Base-by-base conservation (phyloP, 2,797 vertebrate species). In the Onychomys arenicola region DNA sequence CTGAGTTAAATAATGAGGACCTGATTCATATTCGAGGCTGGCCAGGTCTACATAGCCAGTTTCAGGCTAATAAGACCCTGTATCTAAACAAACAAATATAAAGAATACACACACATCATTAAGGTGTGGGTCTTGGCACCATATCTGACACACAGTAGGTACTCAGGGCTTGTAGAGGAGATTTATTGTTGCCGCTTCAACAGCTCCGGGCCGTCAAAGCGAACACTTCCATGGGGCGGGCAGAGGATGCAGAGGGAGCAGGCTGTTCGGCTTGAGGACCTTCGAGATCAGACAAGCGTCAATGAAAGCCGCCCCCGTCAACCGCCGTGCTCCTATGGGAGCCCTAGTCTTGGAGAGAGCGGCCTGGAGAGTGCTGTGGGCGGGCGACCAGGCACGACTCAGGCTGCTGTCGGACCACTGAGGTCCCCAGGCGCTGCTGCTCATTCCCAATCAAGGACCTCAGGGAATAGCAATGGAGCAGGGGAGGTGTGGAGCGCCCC, bases 311-410 rank as follows among this genome's bases (percentile, higher is more conserved):
- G 14, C 43, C 71, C 13, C 0, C 80, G 0, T 32, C n/a, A 43
- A 17, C 37, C 2, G 0, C 65, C 0, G 0, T 0, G 3, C 27
- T 94, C 90, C 88, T 85, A 2, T 0, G 21, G 78, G 95, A 46
- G n/a, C 82, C 61, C 96, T 95, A 9, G 23, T 65, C 81, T 46
- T 95, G 46, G 43, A 3, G 49, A 97, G 77, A 97, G 84, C 59
- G 0, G 7, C 63, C 34, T 89, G 55, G 77, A 96, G 96, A 63
- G 76, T 12, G 59, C 0, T 0, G 94, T 97, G 80, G 86, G 91
- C 0, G n/a, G 89, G 73, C 5, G 5, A 46, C 1, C 0, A 8
- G 0, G 73, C 95, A 96, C 29, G 63, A 92, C 6, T 0, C 14
- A 6, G 52, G 21, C 37, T 61, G 23, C n/a, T 87, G 37, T 27